Evolutionary conservation across 2,888 invertebrate species (phyloP).

Genomic region (Argynnis bischoffii): DNA sequence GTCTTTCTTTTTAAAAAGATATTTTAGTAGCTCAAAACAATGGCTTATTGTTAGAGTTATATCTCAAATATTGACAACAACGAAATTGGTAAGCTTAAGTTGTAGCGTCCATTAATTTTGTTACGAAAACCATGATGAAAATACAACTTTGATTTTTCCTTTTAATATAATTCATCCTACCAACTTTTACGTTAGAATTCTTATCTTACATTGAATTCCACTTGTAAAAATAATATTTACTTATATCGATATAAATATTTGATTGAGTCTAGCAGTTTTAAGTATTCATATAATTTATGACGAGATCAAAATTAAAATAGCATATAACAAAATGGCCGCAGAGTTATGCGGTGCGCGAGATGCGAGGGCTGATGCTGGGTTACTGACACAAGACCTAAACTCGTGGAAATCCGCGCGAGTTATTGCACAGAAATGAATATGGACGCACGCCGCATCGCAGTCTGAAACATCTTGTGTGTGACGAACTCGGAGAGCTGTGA

Average conservation of each 20-base stretch:
- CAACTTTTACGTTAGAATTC: too few relatives aligned
- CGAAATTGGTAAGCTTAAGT: conserved; percentile 17
- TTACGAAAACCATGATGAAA: conserved; percentile 12
- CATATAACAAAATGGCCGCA: conserved; percentile 71
- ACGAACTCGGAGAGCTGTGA: conserved; percentile 88
- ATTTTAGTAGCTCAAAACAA: background rate
- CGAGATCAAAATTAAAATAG: conserved; percentile 59
- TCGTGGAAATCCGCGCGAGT: conserved; percentile 91
- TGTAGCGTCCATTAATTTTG: conserved; percentile 18
- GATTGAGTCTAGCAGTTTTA: background rate
- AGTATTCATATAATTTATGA: conserved; percentile 34
- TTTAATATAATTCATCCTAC: background rate
- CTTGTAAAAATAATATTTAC: too few relatives aligned
- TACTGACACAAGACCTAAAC: conserved; percentile 90
- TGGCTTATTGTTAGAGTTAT: background rate
- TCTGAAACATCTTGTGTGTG: conserved; percentile 76
- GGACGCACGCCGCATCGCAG: conserved; percentile 89
- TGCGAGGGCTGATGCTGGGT: conserved; percentile 89
- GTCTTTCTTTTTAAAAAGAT: background rate
- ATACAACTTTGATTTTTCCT: conserved; percentile 2
- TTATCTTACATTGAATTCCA: too few relatives aligned
- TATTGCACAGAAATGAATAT: conserved; percentile 94
- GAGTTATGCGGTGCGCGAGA: conserved; percentile 79
- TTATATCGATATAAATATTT: too few relatives aligned
- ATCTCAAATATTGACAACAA: conserved; percentile 16